A percentile compares a stretch with the other conserved stretches of the same genome.
phyloP scores from a whole-genome alignment of 2,888 invertebrate genomes.

The Megaustenia siamemsis region DNA sequence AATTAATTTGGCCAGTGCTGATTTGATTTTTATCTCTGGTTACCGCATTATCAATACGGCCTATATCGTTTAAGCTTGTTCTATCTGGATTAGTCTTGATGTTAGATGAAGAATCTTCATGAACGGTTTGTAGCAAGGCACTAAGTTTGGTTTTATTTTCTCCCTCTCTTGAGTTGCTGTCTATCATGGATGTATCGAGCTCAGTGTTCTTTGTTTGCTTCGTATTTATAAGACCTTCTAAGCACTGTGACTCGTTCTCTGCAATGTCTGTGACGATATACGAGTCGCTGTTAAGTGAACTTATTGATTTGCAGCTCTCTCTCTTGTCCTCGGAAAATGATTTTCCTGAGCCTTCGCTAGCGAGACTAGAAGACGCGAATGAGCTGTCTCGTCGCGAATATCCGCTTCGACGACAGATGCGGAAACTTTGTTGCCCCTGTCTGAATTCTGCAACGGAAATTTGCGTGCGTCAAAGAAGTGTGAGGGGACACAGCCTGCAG shows the following conservation, averaged over 20 bases:
- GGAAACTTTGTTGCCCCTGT: not conserved
- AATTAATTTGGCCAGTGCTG: no score
- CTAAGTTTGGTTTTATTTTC: no score
- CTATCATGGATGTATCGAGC: no score
- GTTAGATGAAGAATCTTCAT: no score
- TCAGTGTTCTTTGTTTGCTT: not conserved
- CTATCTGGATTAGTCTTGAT: no score
- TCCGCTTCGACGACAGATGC: conserved; percentile 38
- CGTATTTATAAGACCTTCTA: no score
- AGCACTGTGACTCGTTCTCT: not conserved
- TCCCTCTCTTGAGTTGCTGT: no score
- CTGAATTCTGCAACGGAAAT: not conserved
- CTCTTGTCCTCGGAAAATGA: not conserved
- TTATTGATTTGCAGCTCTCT: not conserved
- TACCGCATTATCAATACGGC: no score
- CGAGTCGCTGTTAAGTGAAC: conserved; percentile 32
- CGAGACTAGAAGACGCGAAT: not conserved
- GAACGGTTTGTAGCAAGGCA: no score
- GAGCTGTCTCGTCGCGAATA: not conserved
- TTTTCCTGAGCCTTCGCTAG: not conserved
- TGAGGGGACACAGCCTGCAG: not conserved
- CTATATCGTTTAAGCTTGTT: no score
- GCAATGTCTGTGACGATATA: conserved; percentile 38
- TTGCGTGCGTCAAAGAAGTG: not conserved
- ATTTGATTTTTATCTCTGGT: no score